Percentiles rank a stretch among this genome's conserved stretches.
These are phyloP conservation scores for Seriola dumerili DNA, from an alignment of 2,113 vertebrate genomes.

Conservation along the genomic window DNA sequence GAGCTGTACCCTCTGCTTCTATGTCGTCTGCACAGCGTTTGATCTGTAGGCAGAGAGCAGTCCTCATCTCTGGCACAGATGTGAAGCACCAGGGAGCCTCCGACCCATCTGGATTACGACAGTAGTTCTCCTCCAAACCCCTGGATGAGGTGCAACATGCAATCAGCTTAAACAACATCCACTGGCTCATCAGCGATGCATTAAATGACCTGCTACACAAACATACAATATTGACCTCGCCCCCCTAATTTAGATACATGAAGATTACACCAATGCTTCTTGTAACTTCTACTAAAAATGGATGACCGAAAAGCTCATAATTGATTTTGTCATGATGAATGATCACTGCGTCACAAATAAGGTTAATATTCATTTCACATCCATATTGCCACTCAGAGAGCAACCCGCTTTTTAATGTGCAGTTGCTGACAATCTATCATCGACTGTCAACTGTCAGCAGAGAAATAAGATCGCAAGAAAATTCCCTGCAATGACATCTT, in stretches of 20 bases:
- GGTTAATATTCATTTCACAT: conserved; percentile 56
- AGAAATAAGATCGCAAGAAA: conserved; percentile 39
- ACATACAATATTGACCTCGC: neutral
- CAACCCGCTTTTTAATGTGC: conserved; percentile 30
- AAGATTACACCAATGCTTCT: neutral
- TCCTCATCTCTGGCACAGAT: conserved; percentile 82
- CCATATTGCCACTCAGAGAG: conserved; percentile 32
- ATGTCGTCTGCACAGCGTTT: conserved; percentile 92
- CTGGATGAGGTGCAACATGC: conserved; percentile 74
- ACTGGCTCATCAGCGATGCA: neutral
- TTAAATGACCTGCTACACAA: conserved; percentile 2
- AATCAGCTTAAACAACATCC: neutral
- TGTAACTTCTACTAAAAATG: neutral
- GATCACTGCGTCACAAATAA: conserved; percentile 21
- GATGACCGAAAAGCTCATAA: conserved; percentile 31
- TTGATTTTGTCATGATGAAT: conserved; percentile 38
- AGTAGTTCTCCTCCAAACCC: conserved; percentile 95
- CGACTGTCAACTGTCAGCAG: conserved; percentile 48
- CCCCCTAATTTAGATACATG: neutral
- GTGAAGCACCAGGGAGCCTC: conserved; percentile 99
- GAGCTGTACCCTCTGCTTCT: conserved; percentile 86
- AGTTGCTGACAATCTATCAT: conserved; percentile 59
- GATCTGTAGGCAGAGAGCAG: conserved; percentile 95
- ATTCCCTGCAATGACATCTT: conserved; percentile 33
- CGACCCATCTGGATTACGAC: conserved; percentile 94